Percentiles rank a stretch among this genome's conserved stretches.
phyloP scores from a whole-genome alignment of 1,140 invertebrate species.

The Thaumetopoea pityocampa region DNA sequence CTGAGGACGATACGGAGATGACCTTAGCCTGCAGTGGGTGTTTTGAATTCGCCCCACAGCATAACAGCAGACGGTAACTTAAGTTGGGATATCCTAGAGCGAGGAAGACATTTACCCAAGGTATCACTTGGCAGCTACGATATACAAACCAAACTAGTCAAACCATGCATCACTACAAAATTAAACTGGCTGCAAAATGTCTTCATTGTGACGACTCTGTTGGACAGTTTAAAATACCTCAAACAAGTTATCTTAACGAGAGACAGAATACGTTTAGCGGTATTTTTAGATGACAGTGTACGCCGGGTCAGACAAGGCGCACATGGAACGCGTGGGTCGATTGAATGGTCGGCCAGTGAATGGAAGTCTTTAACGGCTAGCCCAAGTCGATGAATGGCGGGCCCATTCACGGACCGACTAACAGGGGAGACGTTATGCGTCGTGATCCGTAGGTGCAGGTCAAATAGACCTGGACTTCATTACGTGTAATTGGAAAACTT shows the following conservation, averaged over 20 bases:
- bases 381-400: slow-evolving; percentile 32
- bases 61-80: too few species aligned
- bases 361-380: slow-evolving; percentile 32
- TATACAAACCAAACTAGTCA: too few species aligned
- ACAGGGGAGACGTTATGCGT: slow-evolving; percentile 16
- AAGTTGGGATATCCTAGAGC: too few species aligned
- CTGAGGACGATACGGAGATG: too few species aligned
- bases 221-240: too few species aligned
- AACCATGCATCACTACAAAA: too few species aligned
- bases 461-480: slow-evolving; percentile 13
- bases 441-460: slow-evolving; percentile 20
- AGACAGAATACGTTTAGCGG: slow-evolving; percentile 5
- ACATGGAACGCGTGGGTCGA: slow-evolving; percentile 34
- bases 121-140: too few species aligned
- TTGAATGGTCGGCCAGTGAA: slow-evolving; percentile 34
- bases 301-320: slow-evolving; percentile 12
- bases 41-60: too few species aligned
- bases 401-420: slow-evolving; percentile 22
- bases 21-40: too few species aligned
- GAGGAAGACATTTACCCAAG: too few species aligned
- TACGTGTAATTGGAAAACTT: slow-evolving; percentile 14
- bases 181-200: too few species aligned
- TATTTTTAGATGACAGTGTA: slow-evolving; percentile 18
- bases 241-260: slow-evolving; percentile 3
- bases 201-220: too few species aligned